Evolutionary conservation across 1,140 invertebrate species (phyloP), one percentile per base, ranked within the genome.

Genomic region (Physella acuta): DNA sequence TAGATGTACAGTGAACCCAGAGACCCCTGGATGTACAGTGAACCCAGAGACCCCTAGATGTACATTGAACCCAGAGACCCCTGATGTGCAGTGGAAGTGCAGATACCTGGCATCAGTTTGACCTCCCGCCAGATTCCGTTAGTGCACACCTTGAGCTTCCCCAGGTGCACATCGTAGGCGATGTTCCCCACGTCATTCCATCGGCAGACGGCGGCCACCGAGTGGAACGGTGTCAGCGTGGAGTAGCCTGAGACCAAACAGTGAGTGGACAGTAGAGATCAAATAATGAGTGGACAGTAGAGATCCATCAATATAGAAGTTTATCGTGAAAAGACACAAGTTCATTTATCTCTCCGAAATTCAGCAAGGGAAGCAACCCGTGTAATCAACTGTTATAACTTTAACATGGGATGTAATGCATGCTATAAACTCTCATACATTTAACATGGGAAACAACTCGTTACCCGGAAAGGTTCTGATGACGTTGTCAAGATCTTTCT

Each of bases 141-240:
- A 16, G 81, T 74, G 69, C 80, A 82, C 34, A 81, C 78, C 58
- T 82, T 82, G n/a, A 82, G 73, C 24, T 77, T 71, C 20, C 74
- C 66, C 2, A 73, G 68, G 31, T 79, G 70, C 2, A 80, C 71
- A 68, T 82, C 80, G 69, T 77, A 82, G 3, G 79, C 79, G 16
- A 82, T 70, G 58, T 79, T 79, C 14, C 80, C 80, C 0, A 81
- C 77, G 59, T 82, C 80, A 64, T 72, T 79, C 80, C 80, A 82
- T 3, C n/a, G n/a, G n/a, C n/a, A 81, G 31, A 72, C 71, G 20
- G 71, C 73, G 68, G 73, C 74, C 3, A 65, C 66, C 0, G 75
- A 73, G 20, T 74, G 74, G 5, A 76, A 70, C 0, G 72, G 70
- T 3, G 60, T 36, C 61, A 76, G 44, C 33, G 75, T 30, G 36